These are phyloP conservation scores for Acanthosepion esculentum DNA, from an alignment of 2,888 invertebrate species.

Conservation along the genomic window DNA sequence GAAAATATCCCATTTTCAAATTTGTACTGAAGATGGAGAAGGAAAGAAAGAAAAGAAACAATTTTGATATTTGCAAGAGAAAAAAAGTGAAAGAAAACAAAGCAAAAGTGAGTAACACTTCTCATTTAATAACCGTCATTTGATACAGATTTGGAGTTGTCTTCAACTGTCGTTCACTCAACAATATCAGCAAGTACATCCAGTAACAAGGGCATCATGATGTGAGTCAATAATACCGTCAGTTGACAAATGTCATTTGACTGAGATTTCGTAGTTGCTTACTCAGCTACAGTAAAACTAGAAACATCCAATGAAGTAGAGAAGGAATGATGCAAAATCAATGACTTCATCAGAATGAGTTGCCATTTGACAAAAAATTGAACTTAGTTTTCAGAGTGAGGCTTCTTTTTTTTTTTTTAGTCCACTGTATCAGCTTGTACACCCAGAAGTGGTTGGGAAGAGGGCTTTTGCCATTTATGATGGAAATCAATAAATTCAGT, in stretches of 20 bases:
- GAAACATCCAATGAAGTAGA: background rate
- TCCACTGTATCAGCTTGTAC: slow-evolving; percentile 40
- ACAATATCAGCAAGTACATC: slow-evolving; percentile 46
- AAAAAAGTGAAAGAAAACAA: background rate
- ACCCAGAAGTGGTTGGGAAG: background rate
- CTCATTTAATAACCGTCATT: slow-evolving; percentile 45
- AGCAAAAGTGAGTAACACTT: slow-evolving; percentile 42
- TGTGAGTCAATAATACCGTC: slow-evolving; percentile 38
- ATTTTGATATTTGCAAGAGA: background rate
- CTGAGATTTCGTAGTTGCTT: background rate
- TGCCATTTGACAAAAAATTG: background rate
- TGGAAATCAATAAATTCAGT: background rate
- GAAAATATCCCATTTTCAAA: too few species aligned
- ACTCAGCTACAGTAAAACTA: slow-evolving; percentile 36
- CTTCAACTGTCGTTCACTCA: slow-evolving; percentile 45
- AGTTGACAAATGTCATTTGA: slow-evolving; percentile 38
- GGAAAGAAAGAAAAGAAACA: too few species aligned
- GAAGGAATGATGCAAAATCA: background rate
- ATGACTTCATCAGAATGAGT: background rate
- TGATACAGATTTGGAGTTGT: slow-evolving; percentile 45
- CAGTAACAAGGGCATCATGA: slow-evolving; percentile 44
- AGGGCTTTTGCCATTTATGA: background rate
- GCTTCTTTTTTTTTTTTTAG: background rate
- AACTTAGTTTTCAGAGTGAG: background rate
- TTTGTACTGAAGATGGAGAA: too few species aligned